Conservation (phyloP, 1,140 invertebrate species). For the Penaeus japonicus region DNA sequence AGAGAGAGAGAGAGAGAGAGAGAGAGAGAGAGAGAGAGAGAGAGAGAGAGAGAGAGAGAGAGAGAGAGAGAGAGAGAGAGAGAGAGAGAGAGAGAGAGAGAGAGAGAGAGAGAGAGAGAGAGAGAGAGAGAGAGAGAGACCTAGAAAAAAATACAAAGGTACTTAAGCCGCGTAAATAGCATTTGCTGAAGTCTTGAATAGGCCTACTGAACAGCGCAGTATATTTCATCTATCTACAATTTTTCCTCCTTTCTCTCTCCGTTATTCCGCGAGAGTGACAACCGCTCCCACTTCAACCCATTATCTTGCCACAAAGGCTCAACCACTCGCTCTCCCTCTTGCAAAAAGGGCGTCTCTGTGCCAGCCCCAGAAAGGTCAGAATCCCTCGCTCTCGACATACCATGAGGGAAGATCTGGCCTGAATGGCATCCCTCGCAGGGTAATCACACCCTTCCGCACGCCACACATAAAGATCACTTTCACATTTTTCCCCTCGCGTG, state of each 20-base stretch:
- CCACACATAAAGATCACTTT: not conserved
- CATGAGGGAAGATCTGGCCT: not conserved
- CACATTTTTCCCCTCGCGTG: not conserved
- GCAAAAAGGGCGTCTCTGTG: not conserved
- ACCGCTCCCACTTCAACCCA: conserved; percentile 31
- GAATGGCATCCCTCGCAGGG: not conserved
- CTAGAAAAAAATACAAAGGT: not conserved
- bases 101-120: not conserved
- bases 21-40: not conserved
- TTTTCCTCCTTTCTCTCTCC: not conserved
- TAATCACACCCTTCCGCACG: not conserved
- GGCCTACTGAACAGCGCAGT: no score
- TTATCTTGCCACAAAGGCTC: conserved; percentile 6
- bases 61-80: not conserved
- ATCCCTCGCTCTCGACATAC: not conserved
- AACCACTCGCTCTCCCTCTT: not conserved
- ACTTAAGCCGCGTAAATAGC: not conserved
- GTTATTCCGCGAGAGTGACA: conserved; percentile 26
- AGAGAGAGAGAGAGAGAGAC: not conserved
- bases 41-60: not conserved
- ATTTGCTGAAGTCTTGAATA: no score
- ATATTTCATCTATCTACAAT: no score
- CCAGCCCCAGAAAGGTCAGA: not conserved
- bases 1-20: not conserved
- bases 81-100: not conserved